These are phyloP conservation scores for Chloebia gouldiae DNA, from an alignment of 2,113 vertebrate genomes.

Conservation along the genomic window DNA sequence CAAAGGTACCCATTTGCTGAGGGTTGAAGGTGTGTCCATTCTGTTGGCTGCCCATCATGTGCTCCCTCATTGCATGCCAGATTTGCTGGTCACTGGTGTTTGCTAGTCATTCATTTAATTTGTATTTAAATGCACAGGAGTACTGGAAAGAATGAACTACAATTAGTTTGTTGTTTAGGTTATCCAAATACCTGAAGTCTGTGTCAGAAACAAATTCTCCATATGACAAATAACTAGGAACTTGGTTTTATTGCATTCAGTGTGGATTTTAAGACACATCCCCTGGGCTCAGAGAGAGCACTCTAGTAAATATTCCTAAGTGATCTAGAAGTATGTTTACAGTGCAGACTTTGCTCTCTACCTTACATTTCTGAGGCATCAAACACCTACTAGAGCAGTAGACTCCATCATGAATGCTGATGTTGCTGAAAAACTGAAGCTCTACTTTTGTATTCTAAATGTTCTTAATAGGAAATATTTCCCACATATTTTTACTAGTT, in stretches of 20 bases:
- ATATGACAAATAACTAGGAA: neutral
- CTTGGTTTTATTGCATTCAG: neutral
- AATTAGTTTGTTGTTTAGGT: neutral
- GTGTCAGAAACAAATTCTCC: neutral
- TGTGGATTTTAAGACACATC: neutral
- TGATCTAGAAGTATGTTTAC: neutral
- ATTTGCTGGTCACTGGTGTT: neutral
- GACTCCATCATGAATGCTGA: neutral
- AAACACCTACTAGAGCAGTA: neutral
- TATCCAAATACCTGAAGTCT: neutral
- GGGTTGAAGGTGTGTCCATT: neutral
- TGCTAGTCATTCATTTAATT: neutral
- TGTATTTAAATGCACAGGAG: neutral
- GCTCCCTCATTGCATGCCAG: neutral
- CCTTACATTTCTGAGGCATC: neutral
- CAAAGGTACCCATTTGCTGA: neutral
- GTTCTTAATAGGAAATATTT: neutral
- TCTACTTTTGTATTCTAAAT: neutral
- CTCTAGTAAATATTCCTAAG: neutral
- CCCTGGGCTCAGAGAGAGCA: neutral
- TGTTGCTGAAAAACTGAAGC: neutral
- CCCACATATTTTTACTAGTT: neutral
- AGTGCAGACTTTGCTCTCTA: neutral
- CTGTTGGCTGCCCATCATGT: neutral
- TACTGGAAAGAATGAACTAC: neutral